Conservation (phyloP, 2,888 invertebrate genomes). For the Zonitis immaculata region DNA sequence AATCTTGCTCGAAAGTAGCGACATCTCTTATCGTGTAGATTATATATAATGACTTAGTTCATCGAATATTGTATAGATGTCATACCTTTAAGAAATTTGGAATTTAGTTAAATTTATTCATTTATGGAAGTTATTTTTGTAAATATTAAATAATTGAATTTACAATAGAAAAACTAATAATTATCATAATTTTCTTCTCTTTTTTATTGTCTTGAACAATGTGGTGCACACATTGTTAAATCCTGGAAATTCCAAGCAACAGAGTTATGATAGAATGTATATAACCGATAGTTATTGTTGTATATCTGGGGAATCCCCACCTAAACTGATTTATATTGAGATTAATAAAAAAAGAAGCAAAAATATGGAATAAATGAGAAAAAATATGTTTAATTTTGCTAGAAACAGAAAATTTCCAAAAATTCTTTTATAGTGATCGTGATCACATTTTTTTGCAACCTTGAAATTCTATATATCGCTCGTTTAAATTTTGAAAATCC, state of each 20-base stretch:
- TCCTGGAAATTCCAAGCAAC: conserved; percentile 12
- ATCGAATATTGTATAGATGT: no score
- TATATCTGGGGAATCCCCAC: neutral
- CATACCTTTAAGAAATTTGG: no score
- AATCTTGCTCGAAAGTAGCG: no score
- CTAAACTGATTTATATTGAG: neutral
- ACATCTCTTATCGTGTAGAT: no score
- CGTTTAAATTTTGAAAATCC: neutral
- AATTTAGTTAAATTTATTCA: no score
- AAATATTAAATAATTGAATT: no score
- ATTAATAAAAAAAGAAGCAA: neutral
- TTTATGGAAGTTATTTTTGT: no score
- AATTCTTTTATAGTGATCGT: neutral
- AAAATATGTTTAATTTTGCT: neutral
- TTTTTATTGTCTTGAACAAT: no score
- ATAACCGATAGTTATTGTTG: neutral
- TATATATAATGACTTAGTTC: no score
- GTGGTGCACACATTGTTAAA: neutral
- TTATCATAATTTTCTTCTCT: no score
- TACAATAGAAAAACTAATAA: no score
- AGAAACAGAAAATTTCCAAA: neutral
- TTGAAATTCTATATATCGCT: neutral
- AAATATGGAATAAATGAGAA: neutral
- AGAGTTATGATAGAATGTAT: neutral
- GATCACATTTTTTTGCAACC: neutral